These are phyloP conservation scores for Oikopleura dioica DNA, from an alignment of 23 tunicate genomes.

Conservation along the genomic window DNA sequence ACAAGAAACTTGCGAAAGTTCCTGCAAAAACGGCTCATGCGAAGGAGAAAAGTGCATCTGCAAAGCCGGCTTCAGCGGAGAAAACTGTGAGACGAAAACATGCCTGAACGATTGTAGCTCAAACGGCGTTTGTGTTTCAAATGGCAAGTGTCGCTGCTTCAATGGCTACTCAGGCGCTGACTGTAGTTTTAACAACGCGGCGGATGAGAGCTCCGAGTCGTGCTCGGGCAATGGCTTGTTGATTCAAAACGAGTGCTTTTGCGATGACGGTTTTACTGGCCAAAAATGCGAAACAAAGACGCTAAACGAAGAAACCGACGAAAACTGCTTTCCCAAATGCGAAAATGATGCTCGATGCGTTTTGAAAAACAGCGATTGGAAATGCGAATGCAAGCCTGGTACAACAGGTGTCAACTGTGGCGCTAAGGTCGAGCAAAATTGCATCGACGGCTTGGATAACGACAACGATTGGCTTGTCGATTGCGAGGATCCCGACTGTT, in stretches of 20 bases:
- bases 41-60: not conserved
- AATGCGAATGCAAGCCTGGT: not conserved
- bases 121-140: not conserved
- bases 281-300: not conserved
- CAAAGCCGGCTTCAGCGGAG: not conserved
- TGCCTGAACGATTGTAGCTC: not conserved
- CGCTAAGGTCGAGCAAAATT: not conserved
- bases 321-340: not conserved
- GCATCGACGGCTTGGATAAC: not conserved
- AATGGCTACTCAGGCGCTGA: not conserved
- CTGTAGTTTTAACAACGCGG: no score
- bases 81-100: not conserved
- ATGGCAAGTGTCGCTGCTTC: not conserved
- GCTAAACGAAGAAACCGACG: not conserved
- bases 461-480: not conserved
- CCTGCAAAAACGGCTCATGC: not conserved
- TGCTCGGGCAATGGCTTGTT: not conserved
- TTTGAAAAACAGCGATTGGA: not conserved
- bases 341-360: not conserved
- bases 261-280: not conserved
- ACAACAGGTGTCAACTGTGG: not conserved
- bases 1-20: not conserved
- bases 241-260: not conserved
- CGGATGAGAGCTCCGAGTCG: not conserved
- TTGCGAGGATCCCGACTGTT: slow-evolving; percentile 5